These are phyloP conservation scores for Drosophila virilis DNA, from an alignment of 1,140 invertebrate genomes.

Conservation along the genomic window DNA sequence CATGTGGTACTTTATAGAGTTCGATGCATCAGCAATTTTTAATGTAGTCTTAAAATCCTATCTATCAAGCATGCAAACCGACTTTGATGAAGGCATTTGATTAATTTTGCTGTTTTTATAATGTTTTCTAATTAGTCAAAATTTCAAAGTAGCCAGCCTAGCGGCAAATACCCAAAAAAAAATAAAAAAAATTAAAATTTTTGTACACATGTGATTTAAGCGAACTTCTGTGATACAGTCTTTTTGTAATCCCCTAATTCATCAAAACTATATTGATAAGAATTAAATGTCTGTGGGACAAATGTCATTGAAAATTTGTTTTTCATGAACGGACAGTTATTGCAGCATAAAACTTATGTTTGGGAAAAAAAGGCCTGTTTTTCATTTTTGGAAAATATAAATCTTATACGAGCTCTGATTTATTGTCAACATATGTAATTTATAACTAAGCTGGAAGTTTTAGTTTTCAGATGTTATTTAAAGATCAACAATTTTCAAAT, in stretches of 20 bases:
- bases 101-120: conserved; percentile 60
- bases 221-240: conserved; percentile 13
- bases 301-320: neutral
- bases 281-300: neutral
- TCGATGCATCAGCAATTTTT: conserved; percentile 31
- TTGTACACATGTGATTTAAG: conserved; percentile 61
- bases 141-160: conserved; percentile 37
- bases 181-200: conserved; percentile 27
- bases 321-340: neutral
- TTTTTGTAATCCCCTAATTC: conserved; percentile 40
- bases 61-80: conserved; percentile 60
- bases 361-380: no score
- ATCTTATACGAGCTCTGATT: no score
- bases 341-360: neutral
- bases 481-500: conserved; percentile 53
- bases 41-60: conserved; percentile 63
- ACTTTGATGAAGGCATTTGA: conserved; percentile 54
- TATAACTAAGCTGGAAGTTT: no score
- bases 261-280: conserved; percentile 31
- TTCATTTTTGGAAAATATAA: no score
- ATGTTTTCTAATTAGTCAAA: conserved; percentile 52
- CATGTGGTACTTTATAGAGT: conserved; percentile 9
- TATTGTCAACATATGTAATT: no score
- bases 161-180: conserved; percentile 35
- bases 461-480: neutral